phyloP scores from a whole-genome alignment of 2,797 vertebrate species.

The Dromococcyx pavoninus region DNA sequence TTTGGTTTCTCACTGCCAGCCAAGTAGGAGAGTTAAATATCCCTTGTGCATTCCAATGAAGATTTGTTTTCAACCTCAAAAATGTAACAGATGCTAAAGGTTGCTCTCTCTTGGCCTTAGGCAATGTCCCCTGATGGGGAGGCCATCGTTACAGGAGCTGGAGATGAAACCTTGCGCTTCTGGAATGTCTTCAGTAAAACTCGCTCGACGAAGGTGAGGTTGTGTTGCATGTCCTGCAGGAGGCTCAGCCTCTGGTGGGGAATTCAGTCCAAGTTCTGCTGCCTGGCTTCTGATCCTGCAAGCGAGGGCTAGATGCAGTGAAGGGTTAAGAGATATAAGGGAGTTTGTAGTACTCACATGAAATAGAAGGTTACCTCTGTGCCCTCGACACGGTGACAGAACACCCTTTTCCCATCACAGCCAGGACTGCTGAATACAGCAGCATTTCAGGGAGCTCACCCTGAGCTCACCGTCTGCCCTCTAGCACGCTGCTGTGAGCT shows the following conservation, averaged over 20 bases:
- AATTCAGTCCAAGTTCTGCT: accelerated
- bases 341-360: not conserved
- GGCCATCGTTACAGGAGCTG: slow-evolving; percentile 96
- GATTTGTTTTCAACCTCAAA: not conserved
- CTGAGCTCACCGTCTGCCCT: not conserved
- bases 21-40: not conserved
- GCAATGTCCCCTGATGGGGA: slow-evolving; percentile 99
- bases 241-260: not conserved
- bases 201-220: slow-evolving; percentile 91
- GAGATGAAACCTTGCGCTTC: slow-evolving; percentile 95
- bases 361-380: not conserved
- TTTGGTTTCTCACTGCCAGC: not conserved
- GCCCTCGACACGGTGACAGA: not conserved
- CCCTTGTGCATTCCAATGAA: not conserved
- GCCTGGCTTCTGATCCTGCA: not conserved
- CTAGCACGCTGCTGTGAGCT: accelerated
- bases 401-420: not conserved
- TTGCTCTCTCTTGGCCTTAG: slow-evolving; percentile 66
- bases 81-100: not conserved
- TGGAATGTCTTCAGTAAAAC: slow-evolving; percentile 99
- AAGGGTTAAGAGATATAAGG: not conserved
- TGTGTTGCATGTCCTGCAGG: accelerated
- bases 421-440: not conserved
- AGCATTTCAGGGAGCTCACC: not conserved
- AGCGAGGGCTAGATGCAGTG: not conserved